Conservation (phyloP, 2,113 vertebrate species). For the Megalops atlanticus region DNA sequence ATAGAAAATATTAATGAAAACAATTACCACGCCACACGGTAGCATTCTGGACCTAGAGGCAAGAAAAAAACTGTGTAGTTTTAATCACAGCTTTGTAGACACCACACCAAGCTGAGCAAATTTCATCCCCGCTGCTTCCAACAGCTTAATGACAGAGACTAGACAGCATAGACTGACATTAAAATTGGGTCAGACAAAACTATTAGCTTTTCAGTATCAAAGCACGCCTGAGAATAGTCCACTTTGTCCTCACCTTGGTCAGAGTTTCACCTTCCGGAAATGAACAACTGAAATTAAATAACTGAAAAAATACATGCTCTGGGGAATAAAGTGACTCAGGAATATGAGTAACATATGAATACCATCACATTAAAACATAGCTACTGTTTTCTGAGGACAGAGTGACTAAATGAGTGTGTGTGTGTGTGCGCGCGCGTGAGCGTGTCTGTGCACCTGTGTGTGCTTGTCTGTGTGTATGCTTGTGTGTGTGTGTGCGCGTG, state of each 20-base stretch:
- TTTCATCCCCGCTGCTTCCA: neutral
- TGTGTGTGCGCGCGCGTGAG: too few relatives aligned
- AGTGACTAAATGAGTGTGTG: too few relatives aligned
- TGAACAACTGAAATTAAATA: neutral
- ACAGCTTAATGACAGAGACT: neutral
- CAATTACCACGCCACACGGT: conserved; percentile 12
- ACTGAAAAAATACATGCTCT: neutral
- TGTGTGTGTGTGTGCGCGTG: neutral
- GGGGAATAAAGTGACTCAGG: neutral
- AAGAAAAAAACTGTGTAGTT: conserved; percentile 1
- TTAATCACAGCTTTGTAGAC: conserved; percentile 24
- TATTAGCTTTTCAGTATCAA: neutral
- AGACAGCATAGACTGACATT: neutral
- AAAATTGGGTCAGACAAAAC: conserved; percentile 15
- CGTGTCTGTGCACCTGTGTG: conserved; percentile 1
- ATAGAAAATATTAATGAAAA: conserved; percentile 22
- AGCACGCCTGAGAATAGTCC: too few relatives aligned
- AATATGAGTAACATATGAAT: neutral
- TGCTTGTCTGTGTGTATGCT: neutral
- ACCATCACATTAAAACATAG: neutral
- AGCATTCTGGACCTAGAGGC: neutral
- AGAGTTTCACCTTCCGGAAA: neutral
- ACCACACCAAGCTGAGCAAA: conserved; percentile 8
- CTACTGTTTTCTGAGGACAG: too few relatives aligned
- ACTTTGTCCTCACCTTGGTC: neutral